These are phyloP conservation scores for Neoitamus cyanurus DNA, from an alignment of 2,888 invertebrate genomes.

Conservation along the genomic window DNA sequence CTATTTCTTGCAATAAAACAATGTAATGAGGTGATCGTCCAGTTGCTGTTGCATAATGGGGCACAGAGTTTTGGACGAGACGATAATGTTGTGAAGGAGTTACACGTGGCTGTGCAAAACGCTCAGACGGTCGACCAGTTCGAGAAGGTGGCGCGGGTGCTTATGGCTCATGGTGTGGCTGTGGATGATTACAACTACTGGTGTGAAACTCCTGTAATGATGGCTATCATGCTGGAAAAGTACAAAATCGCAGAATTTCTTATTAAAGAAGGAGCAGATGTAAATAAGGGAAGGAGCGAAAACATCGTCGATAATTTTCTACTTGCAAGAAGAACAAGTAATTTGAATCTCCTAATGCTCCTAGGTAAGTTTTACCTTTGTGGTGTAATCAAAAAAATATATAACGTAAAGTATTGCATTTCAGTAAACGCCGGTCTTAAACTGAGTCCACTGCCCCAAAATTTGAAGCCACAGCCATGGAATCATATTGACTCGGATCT, in stretches of 20 bases:
- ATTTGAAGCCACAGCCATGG: slow-evolving; percentile 50
- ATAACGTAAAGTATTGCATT: slow-evolving; percentile 4
- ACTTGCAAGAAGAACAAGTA: slow-evolving; percentile 54
- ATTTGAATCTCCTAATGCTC: slow-evolving; percentile 58
- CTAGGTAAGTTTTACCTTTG: slow-evolving; percentile 57
- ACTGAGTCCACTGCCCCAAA: slow-evolving; percentile 49
- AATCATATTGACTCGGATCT: slow-evolving; percentile 49
- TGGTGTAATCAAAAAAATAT: not conserved
- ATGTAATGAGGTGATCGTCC: slow-evolving; percentile 71
- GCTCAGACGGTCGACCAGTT: slow-evolving; percentile 57
- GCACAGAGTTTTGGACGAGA: slow-evolving; percentile 73
- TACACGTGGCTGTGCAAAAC: slow-evolving; percentile 61
- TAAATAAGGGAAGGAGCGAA: slow-evolving; percentile 58
- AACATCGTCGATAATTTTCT: slow-evolving; percentile 60
- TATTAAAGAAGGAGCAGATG: slow-evolving; percentile 62
- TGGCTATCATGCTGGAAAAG: slow-evolving; percentile 68
- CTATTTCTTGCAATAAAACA: slow-evolving; percentile 78
- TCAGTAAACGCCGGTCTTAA: slow-evolving; percentile 61
- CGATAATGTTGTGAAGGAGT: slow-evolving; percentile 61
- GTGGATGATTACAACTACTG: slow-evolving; percentile 74
- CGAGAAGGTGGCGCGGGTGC: slow-evolving; percentile 58
- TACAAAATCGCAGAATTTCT: slow-evolving; percentile 62
- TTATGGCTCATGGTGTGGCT: slow-evolving; percentile 69
- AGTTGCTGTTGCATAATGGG: slow-evolving; percentile 72
- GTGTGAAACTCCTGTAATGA: slow-evolving; percentile 76